Base-by-base conservation (phyloP, 1,140 invertebrate genomes). In the Acyrthosiphon pisum region DNA sequence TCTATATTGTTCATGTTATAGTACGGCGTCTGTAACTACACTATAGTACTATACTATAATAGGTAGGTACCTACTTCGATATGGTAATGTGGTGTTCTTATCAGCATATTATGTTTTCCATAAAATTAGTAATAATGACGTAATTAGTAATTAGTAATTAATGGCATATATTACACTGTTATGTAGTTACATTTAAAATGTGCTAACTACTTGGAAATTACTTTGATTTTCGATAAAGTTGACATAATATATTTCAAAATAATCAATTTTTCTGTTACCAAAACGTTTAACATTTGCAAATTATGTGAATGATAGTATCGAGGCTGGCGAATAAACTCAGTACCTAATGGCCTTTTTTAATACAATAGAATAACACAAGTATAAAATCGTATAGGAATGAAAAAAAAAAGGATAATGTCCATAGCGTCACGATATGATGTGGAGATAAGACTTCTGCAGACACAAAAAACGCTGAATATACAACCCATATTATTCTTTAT, bases 391-490 rank as follows among this genome's bases (percentile, higher is more conserved):
- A 11, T 68, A 68, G 41, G 41, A 86, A 48, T 48, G 41, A 44
- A 88, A 48, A 87, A 87, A 87, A 87, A 37, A 53, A 53, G 53
- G 44, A 46, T 87, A 48, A 22, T 6, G 20, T 88, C n/a, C 44
- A 86, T 44, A 86, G 22, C 83, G 23, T 44, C 37, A 44, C 46
- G n/a, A 50, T 88, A 50, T 30, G 20, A 0, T 35, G n/a, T 48
- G 18, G 7, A 88, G 87, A 89, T 56, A 89, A 89, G 48, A 56
- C 44, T 35, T 88, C 9, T 88, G 37, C 46, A 86, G 84, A 87
- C 46, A 87, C 44, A 87, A 89, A 89, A 56, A 89, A 89, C 30
- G 88, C 48, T 56, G 50, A 89, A 56, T 56, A 56, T n/a, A n/a
- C 84, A 46, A 48, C 37, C 86, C 46, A 48, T 89, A 53, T 35